Conservation (phyloP, 2,113 vertebrate species). For the Chlorodrepanis virens region DNA sequence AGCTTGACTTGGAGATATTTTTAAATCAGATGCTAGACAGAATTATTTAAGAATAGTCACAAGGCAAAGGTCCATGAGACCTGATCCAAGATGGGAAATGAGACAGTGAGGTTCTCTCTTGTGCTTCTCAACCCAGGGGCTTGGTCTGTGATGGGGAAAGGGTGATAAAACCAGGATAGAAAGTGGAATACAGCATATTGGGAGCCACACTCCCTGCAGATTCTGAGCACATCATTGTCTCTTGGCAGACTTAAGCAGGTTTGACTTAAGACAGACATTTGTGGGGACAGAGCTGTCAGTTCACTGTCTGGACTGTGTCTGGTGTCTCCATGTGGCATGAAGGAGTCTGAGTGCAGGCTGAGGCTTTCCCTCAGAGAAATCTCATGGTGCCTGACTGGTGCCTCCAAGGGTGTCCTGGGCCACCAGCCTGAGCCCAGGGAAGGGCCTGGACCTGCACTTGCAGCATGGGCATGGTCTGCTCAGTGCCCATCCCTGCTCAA, state of each 20-base stretch:
- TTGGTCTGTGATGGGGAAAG: background rate
- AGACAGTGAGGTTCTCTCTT: background rate
- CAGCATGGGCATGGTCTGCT: accelerated
- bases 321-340: background rate
- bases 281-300: background rate
- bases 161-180: background rate
- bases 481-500: background rate
- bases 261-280: background rate
- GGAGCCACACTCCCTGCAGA: background rate
- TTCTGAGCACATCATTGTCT: background rate
- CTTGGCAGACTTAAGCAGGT: background rate
- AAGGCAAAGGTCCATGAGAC: background rate
- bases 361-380: background rate
- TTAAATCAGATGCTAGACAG: background rate
- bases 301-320: background rate
- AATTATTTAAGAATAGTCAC: background rate
- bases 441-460: background rate
- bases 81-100: background rate
- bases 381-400: background rate
- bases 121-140: background rate
- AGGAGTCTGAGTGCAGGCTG: background rate
- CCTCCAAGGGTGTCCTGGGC: background rate
- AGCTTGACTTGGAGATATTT: background rate
- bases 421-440: background rate
- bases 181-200: background rate